phyloP scores from a whole-genome alignment of 2,797 vertebrate species.

The Leucoraja ocellata region DNA sequence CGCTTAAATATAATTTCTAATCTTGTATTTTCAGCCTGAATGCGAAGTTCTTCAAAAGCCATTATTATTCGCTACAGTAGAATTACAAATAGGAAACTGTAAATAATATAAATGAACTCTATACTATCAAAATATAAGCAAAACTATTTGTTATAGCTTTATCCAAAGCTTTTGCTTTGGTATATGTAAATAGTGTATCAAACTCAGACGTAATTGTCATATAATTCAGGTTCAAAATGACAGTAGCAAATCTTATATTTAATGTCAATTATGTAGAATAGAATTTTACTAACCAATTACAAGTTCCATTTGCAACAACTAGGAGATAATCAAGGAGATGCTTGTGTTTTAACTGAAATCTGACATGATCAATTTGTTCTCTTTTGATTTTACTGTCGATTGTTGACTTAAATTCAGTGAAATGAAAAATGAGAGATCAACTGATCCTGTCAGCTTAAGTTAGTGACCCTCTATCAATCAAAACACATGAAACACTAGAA shows the following conservation, averaged over 20 bases:
- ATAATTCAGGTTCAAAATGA: background rate
- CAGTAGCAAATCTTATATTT: background rate
- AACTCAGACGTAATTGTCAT: background rate
- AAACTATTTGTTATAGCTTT: background rate
- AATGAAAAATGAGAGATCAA: background rate
- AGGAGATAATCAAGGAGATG: background rate
- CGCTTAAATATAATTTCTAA: conserved; percentile 71
- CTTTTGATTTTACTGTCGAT: background rate
- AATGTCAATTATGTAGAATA: too few species aligned
- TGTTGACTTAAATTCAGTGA: background rate
- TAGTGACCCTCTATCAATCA: background rate
- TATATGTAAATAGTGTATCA: background rate
- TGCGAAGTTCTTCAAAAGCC: conserved; percentile 75
- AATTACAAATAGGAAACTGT: background rate
- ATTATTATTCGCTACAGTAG: conserved; percentile 66
- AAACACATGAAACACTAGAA: background rate
- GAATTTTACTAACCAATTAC: too few species aligned
- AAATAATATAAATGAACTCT: conserved; percentile 5
- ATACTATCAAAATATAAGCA: conserved; percentile 40
- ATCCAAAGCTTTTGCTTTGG: background rate
- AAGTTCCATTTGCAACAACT: background rate
- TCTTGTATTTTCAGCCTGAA: conserved; percentile 70
- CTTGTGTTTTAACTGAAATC: background rate
- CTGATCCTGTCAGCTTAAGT: background rate
- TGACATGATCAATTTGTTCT: background rate